phyloP scores from a whole-genome alignment of 2,113 vertebrate species.

The Channa argus region DNA sequence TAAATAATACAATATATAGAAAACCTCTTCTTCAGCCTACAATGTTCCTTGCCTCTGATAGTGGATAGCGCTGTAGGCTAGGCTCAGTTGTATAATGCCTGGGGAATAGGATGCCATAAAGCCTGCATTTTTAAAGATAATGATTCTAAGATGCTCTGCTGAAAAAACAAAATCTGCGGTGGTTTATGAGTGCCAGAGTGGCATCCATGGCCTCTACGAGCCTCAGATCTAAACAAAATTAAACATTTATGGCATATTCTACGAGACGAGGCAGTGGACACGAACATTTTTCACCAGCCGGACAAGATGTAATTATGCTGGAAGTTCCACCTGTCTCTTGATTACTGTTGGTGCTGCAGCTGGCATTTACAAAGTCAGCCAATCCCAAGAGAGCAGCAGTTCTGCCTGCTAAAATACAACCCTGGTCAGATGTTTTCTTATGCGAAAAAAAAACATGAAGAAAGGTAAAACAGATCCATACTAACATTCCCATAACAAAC shows the following conservation, averaged over 20 bases:
- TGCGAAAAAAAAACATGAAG: neutral
- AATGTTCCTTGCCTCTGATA: neutral
- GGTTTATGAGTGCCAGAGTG: neutral
- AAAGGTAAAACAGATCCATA: neutral
- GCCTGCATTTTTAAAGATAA: neutral
- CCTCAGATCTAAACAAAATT: neutral
- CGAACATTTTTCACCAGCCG: slow-evolving; percentile 6
- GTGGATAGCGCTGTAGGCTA: neutral
- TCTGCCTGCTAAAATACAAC: neutral
- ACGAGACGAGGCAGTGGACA: too few species aligned
- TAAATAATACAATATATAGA: neutral
- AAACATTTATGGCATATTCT: neutral
- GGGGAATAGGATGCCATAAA: neutral
- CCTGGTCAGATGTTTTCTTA: slow-evolving; percentile 28
- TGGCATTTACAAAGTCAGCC: slow-evolving; percentile 24
- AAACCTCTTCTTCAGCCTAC: neutral
- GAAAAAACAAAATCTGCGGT: neutral
- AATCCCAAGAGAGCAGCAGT: slow-evolving; percentile 22
- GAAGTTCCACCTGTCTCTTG: neutral
- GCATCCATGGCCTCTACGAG: neutral
- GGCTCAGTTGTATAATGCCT: neutral
- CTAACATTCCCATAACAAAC: neutral
- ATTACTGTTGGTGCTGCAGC: slow-evolving; percentile 3
- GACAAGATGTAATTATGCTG: slow-evolving; percentile 15
- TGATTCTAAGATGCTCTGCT: neutral